phyloP scores from a whole-genome alignment of 2,888 invertebrate genomes.

The Malacosoma neustria region DNA sequence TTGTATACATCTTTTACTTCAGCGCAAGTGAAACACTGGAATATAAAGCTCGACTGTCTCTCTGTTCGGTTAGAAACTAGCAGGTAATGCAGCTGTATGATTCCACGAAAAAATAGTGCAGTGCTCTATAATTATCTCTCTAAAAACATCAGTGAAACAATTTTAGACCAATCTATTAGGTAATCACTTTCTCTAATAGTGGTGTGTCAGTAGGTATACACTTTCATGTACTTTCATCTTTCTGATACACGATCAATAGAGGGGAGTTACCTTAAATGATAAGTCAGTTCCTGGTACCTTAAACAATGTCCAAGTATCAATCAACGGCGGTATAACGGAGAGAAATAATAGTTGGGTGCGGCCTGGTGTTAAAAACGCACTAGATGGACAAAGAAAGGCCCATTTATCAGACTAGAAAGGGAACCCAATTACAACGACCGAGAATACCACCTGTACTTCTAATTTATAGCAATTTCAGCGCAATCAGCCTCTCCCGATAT shows the following conservation, averaged over 20 bases:
- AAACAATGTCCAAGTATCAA: conserved; percentile 21
- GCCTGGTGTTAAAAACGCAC: conserved; percentile 31
- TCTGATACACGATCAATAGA: conserved; percentile 17
- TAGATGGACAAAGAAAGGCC: conserved; percentile 63
- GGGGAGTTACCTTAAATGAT: conserved; percentile 20
- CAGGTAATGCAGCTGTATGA: no score
- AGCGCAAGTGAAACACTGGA: no score
- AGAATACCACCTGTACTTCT: conserved; percentile 60
- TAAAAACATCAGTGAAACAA: background rate
- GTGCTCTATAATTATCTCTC: background rate
- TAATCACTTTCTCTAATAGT: conserved; percentile 24
- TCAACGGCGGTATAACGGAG: conserved; percentile 13
- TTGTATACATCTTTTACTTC: no score
- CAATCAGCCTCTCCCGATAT: conserved; percentile 62
- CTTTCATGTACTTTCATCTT: conserved; percentile 26
- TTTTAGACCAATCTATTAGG: conserved; percentile 17
- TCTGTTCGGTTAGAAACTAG: no score
- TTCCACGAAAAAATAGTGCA: background rate
- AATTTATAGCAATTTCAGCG: conserved; percentile 68
- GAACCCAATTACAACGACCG: conserved; percentile 65
- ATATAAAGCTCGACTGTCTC: no score
- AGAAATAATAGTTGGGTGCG: conserved; percentile 33
- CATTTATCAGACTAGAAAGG: conserved; percentile 67
- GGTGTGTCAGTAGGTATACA: conserved; percentile 18
- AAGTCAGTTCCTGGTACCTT: conserved; percentile 16